These are phyloP conservation scores for Leucopsar rothschildi DNA, from an alignment of 2,113 vertebrate genomes.

Conservation along the genomic window DNA sequence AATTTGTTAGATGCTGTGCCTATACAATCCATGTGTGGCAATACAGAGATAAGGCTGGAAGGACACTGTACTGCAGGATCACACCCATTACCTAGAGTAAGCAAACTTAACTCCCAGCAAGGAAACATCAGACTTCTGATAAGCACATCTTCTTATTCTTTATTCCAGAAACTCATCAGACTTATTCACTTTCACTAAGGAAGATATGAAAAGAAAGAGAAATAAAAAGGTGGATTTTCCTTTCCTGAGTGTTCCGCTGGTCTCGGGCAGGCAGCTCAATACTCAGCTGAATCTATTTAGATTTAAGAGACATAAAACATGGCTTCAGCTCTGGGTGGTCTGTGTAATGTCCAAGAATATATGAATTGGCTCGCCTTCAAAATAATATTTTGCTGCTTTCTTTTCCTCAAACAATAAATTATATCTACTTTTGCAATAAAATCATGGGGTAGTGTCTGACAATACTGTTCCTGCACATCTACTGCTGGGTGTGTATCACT, in stretches of 20 bases:
- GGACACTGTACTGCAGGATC: not conserved
- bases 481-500: not conserved
- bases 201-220: not conserved
- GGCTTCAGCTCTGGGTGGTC: conserved; percentile 65
- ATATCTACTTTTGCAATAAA: conserved; percentile 42
- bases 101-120: not conserved
- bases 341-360: conserved; percentile 49
- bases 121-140: not conserved
- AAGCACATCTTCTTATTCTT: not conserved
- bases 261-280: conserved; percentile 19
- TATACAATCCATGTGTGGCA: not conserved
- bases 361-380: conserved; percentile 59
- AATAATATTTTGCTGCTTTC: conserved; percentile 56
- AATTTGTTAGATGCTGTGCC: not conserved
- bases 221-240: conserved; percentile 13
- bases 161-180: not conserved
- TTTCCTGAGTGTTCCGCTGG: not conserved
- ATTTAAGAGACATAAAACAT: conserved; percentile 52
- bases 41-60: not conserved
- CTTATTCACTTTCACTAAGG: not conserved
- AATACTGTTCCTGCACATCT: not conserved
- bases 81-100: not conserved
- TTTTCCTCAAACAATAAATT: conserved; percentile 56
- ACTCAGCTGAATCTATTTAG: conserved; percentile 24
- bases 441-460: not conserved